These are phyloP conservation scores for Bombus confusus DNA, from an alignment of 1,140 invertebrate species.

Conservation along the genomic window DNA sequence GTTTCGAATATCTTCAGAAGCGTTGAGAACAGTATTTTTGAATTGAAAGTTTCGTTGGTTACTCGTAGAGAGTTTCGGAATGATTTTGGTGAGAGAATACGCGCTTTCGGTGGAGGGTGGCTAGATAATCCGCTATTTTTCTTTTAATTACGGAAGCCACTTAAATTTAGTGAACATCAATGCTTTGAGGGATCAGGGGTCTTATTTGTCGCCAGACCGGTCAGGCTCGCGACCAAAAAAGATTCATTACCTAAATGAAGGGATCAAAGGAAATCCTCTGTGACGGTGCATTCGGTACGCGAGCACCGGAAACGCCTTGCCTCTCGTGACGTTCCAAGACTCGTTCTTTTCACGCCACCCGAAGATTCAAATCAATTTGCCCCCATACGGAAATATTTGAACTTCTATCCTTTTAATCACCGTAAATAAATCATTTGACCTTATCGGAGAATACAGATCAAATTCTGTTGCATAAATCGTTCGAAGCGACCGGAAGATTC, in stretches of 20 bases:
- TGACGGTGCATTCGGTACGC: conserved; percentile 26
- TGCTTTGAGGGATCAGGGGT: conserved; percentile 40
- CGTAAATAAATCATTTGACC: too few relatives aligned
- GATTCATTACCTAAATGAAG: conserved; percentile 52
- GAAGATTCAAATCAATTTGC: conserved; percentile 5
- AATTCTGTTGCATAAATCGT: not conserved
- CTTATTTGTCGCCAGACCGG: conserved; percentile 27
- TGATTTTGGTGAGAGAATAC: not conserved
- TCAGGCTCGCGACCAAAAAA: conserved; percentile 26
- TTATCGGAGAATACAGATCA: not conserved
- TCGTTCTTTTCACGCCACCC: not conserved
- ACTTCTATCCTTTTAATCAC: not conserved
- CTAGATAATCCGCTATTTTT: conserved; percentile 32
- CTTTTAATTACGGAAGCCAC: conserved; percentile 33
- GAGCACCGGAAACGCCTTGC: conserved; percentile 5
- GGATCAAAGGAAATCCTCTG: conserved; percentile 34
- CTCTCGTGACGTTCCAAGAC: conserved; percentile 23
- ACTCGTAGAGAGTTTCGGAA: not conserved
- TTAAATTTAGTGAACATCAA: conserved; percentile 36
- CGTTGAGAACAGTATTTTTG: not conserved
- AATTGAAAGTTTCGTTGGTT: not conserved
- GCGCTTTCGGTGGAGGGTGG: too few relatives aligned
- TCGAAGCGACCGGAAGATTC: not conserved
- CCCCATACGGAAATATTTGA: not conserved
- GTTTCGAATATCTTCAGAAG: not conserved